phyloP scores from a whole-genome alignment of 1,140 invertebrate species.

The Aphaenogaster rudis region DNA sequence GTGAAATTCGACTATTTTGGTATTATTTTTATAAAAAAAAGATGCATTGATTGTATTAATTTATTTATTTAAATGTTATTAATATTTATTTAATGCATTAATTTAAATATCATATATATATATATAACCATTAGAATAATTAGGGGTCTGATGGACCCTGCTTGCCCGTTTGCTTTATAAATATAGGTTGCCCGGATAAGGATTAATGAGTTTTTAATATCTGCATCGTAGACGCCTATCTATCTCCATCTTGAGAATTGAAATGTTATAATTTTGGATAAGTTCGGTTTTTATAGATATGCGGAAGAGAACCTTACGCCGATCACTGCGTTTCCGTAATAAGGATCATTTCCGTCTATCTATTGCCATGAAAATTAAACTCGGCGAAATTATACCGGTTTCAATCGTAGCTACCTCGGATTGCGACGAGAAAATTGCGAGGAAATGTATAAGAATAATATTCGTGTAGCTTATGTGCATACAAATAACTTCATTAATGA shows the following conservation, averaged over 20 bases:
- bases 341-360: not conserved
- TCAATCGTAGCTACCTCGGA: conserved; percentile 17
- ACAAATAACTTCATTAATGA: conserved; percentile 40
- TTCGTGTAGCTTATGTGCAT: not conserved
- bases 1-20: too few species aligned
- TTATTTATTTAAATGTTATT: too few species aligned
- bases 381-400: not conserved
- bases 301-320: not conserved
- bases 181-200: too few species aligned
- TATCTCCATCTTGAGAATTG: not conserved
- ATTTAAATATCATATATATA: too few species aligned
- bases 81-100: too few species aligned
- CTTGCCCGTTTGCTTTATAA: too few species aligned
- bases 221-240: not conserved
- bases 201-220: not conserved
- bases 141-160: too few species aligned
- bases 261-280: not conserved
- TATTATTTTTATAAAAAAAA: too few species aligned
- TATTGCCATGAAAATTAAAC: conserved; percentile 13
- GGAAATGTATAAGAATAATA: conserved; percentile 20
- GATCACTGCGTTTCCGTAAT: conserved; percentile 8
- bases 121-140: too few species aligned
- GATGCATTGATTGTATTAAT: too few species aligned
- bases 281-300: not conserved
- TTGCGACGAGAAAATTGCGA: conserved; percentile 7